phyloP scores from a whole-genome alignment of 2,888 invertebrate genomes.

The Gortyna flavago region DNA sequence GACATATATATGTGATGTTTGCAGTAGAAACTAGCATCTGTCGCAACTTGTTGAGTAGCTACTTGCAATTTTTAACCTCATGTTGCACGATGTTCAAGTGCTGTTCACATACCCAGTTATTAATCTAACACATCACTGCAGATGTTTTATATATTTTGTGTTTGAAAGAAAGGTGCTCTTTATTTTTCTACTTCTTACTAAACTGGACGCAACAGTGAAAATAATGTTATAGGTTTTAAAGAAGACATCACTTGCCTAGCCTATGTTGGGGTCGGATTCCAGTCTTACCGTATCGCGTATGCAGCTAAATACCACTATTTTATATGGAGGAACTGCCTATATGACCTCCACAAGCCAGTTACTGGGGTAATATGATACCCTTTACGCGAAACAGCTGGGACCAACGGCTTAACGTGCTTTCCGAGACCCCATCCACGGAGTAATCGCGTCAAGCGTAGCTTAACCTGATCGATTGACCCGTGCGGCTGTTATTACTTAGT shows the following conservation, averaged over 20 bases:
- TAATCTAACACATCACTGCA: constrained; percentile 16
- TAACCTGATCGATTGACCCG: not conserved
- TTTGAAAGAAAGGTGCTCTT: not conserved
- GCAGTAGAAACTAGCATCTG: constrained; percentile 31
- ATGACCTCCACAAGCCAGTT: not conserved
- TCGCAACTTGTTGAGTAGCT: constrained; percentile 52
- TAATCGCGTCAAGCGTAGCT: not conserved
- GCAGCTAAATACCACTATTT: not conserved
- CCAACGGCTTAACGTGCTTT: not conserved
- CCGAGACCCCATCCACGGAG: not conserved
- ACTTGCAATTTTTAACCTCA: constrained; percentile 48
- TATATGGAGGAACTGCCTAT: not conserved
- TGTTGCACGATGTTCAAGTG: constrained; percentile 10
- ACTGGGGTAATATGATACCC: not conserved
- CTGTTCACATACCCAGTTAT: constrained; percentile 25
- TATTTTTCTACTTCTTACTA: not conserved
- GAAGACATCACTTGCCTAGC: not conserved
- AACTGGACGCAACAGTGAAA: not conserved
- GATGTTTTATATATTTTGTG: not conserved
- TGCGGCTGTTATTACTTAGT: not conserved
- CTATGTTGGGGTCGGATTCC: not conserved
- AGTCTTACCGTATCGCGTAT: not conserved
- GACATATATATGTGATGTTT: constrained; percentile 1
- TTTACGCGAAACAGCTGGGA: not conserved
- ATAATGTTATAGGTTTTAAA: not conserved